Evolutionary conservation across 2,888 invertebrate species (phyloP).

Genomic region (Athalia cordata): DNA sequence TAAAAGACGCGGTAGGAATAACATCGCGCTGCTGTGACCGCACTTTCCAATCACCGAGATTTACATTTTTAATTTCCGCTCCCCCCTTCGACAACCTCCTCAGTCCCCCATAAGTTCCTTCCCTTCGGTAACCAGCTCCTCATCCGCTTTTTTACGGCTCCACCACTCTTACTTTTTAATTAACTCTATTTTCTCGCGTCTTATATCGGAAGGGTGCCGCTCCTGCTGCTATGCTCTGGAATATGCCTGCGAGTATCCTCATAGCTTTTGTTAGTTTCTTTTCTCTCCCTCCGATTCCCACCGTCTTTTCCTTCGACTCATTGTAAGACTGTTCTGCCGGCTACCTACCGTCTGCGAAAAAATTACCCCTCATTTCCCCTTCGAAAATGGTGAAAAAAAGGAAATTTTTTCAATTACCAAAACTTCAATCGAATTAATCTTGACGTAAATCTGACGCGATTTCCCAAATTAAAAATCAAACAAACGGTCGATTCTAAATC

Average conservation of each 20-base stretch:
- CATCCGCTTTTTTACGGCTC: slow-evolving; percentile 42
- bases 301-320: slow-evolving; percentile 23
- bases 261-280: slow-evolving; percentile 2
- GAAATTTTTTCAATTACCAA: slow-evolving; percentile 65
- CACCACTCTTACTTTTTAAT: slow-evolving; percentile 60
- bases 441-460: neutral
- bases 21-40: slow-evolving; percentile 43
- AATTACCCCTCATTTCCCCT: slow-evolving; percentile 3
- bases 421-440: slow-evolving; percentile 57
- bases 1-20: slow-evolving; percentile 46
- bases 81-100: slow-evolving; percentile 52
- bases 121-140: slow-evolving; percentile 34
- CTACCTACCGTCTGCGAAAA: slow-evolving; percentile 44
- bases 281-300: neutral
- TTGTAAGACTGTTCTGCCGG: slow-evolving; percentile 43
- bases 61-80: slow-evolving; percentile 64
- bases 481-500: neutral
- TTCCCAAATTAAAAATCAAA: neutral
- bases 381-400: slow-evolving; percentile 52
- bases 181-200: slow-evolving; percentile 66
- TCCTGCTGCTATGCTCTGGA: slow-evolving; percentile 14
- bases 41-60: slow-evolving; percentile 64
- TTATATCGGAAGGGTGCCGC: slow-evolving; percentile 58
- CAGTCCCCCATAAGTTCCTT: slow-evolving; percentile 4
- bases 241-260: neutral